Conservation (phyloP, 1,140 invertebrate genomes). For the Drosophila prosaltans region DNA sequence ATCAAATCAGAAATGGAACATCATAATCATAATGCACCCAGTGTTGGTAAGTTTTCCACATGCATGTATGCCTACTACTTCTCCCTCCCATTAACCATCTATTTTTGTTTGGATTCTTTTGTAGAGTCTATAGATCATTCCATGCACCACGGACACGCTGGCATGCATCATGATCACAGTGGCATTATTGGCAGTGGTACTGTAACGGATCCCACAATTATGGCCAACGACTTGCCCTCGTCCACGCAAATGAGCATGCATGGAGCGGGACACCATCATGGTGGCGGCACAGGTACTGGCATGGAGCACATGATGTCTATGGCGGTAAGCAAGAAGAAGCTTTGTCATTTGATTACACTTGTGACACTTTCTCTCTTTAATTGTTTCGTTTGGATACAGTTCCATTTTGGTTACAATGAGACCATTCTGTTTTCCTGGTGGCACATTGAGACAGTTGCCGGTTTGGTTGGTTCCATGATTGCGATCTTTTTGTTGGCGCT, state of each 20-base stretch:
- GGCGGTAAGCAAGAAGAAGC: constrained; percentile 56
- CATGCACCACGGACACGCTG: constrained; percentile 59
- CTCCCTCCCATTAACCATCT: neutral
- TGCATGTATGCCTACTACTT: no score
- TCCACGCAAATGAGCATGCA: constrained; percentile 38
- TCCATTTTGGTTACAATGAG: constrained; percentile 90
- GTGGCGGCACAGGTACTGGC: constrained; percentile 57
- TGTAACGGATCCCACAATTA: constrained; percentile 36
- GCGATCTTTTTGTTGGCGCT: constrained; percentile 93
- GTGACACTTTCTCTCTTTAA: neutral
- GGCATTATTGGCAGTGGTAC: constrained; percentile 21
- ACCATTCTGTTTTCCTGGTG: constrained; percentile 91
- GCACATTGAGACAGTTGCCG: constrained; percentile 88
- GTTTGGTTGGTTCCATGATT: constrained; percentile 92
- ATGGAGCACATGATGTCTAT: constrained; percentile 83
- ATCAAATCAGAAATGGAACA: constrained; percentile 62
- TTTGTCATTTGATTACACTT: neutral
- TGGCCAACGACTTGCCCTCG: constrained; percentile 27
- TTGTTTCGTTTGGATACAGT: constrained; percentile 86
- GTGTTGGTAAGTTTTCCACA: constrained; percentile 56
- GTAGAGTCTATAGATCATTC: constrained; percentile 57
- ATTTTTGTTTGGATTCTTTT: neutral
- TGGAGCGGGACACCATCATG: constrained; percentile 51
- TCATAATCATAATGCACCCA: constrained; percentile 56
- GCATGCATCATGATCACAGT: constrained; percentile 61